Evolutionary conservation across 2,113 vertebrate species (phyloP), one percentile per base, ranked within the genome.

Genomic region (Notiomystis cincta): DNA sequence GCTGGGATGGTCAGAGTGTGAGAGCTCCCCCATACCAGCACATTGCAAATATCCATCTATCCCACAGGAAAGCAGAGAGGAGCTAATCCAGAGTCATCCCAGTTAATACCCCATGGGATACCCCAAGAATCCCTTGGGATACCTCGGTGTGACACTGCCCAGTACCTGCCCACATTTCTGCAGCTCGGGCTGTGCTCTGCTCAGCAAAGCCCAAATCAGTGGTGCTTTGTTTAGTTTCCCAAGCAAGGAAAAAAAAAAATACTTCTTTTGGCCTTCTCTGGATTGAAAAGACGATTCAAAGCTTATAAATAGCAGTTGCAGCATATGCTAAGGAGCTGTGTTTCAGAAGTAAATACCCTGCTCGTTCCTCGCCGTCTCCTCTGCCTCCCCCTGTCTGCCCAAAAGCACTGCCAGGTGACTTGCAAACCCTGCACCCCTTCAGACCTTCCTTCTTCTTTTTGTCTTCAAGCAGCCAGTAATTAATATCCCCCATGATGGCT

Each of bases 241-340:
- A 16, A 80, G 54, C 3, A 4, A 92, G 82, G 60, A 54, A 78
- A n/a, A 40, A 64, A 54, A 78, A n/a, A 40, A 40, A 4, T 1
- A 38, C 86, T 91, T 96, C 79, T 82, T 93, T 92, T 87, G 92
- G 72, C 89, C 71, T 87, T 92, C 35, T 93, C 91, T 90, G 69
- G 87, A 93, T 79, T 50, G 86, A 95, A 93, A 95, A 96, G 95
- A 90, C 88, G 64, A 95, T 92, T 66, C 82, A 91, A 84, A 82
- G 69, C 82, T 94, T 97, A 96, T 96, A 95, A 96, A 97, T 96
- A 97, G 96, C 94, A 93, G 84, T 17, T 37, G 82, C 60, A 85
- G 82, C 95, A 95, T 95, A 95, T 89, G 93, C 77, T 37, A 30
- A 95, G 65, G 81, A 93, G 89, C 75, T 42, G 77, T 1, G 1